Evolutionary conservation across 2,888 invertebrate genomes (phyloP).

Genomic region (Euphydryas editha): DNA sequence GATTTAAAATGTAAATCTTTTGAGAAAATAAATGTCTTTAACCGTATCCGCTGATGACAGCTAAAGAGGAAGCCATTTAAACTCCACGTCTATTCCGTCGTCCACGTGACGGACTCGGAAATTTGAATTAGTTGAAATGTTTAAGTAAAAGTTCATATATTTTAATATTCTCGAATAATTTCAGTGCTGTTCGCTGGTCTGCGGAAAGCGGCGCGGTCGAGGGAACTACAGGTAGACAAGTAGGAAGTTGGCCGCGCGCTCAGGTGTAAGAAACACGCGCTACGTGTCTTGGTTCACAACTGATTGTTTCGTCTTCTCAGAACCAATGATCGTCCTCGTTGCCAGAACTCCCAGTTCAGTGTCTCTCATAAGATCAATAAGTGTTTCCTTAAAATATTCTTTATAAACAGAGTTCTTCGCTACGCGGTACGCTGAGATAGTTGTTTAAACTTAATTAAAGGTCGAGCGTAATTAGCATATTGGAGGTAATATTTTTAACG

Average conservation of each 20-base stretch:
- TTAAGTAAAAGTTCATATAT: not conserved
- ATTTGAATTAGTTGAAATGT: not conserved
- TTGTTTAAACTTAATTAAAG: not conserved
- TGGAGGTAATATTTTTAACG: conserved; percentile 10
- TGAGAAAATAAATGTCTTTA: too few relatives aligned
- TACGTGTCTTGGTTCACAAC: conserved; percentile 12
- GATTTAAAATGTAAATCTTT: too few relatives aligned
- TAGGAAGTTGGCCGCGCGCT: not conserved
- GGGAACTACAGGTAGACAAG: not conserved
- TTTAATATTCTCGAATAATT: conserved; percentile 2
- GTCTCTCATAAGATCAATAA: not conserved
- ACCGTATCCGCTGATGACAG: conserved; percentile 2
- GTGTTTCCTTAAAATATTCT: not conserved
- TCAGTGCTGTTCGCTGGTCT: not conserved
- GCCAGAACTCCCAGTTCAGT: not conserved
- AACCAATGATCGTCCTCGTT: not conserved
- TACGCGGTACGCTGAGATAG: not conserved
- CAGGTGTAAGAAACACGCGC: conserved; percentile 8
- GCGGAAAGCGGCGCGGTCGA: not conserved
- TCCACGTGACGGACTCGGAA: not conserved
- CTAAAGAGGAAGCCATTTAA: conserved; percentile 12
- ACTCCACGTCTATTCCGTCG: not conserved
- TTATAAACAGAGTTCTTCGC: not conserved
- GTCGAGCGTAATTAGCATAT: not conserved
- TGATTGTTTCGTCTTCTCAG: conserved; percentile 2